A percentile compares a stretch with the other conserved stretches of the same genome.
These are phyloP conservation scores for Naja naja DNA, from an alignment of 2,113 vertebrate species.

Conservation along the genomic window DNA sequence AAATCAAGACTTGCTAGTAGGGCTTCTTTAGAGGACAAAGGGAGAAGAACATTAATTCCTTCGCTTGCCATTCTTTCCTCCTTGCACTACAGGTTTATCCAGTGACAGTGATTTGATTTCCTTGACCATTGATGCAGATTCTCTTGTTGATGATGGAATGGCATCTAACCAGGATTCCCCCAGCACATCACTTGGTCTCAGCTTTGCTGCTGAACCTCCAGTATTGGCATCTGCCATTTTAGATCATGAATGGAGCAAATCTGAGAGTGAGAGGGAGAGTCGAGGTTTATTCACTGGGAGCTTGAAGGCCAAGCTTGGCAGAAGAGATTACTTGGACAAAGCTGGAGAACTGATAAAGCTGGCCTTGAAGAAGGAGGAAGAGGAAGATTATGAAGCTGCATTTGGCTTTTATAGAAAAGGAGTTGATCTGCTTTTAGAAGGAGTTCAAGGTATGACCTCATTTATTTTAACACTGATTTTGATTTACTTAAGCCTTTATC, in stretches of 20 bases:
- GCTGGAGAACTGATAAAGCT: slow-evolving; percentile 88
- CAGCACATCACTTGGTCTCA: slow-evolving; percentile 73
- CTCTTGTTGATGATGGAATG: slow-evolving; percentile 94
- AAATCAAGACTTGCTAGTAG: background rate
- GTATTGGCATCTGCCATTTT: slow-evolving; percentile 52
- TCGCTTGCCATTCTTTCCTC: background rate
- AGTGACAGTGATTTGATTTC: slow-evolving; percentile 89
- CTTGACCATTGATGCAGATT: slow-evolving; percentile 85
- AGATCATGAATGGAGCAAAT: slow-evolving; percentile 75
- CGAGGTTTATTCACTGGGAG: slow-evolving; percentile 76
- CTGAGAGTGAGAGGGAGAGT: slow-evolving; percentile 68
- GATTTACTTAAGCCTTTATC: background rate
- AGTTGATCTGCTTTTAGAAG: slow-evolving; percentile 92
- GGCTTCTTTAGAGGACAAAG: background rate
- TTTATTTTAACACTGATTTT: background rate
- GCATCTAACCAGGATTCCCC: slow-evolving; percentile 91
- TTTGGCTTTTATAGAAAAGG: slow-evolving; percentile 87
- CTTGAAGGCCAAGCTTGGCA: slow-evolving; percentile 75
- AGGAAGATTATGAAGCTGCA: slow-evolving; percentile 87
- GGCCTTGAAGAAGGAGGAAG: slow-evolving; percentile 89
- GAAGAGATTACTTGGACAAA: slow-evolving; percentile 87
- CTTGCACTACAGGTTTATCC: slow-evolving; percentile 76
- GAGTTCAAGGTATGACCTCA: slow-evolving; percentile 88
- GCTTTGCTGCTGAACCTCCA: slow-evolving; percentile 61
- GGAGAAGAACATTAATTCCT: background rate